Evolutionary conservation across 2,888 invertebrate genomes (phyloP), one percentile per base, ranked within the genome.

Genomic region (Subacronicta megacephala): DNA sequence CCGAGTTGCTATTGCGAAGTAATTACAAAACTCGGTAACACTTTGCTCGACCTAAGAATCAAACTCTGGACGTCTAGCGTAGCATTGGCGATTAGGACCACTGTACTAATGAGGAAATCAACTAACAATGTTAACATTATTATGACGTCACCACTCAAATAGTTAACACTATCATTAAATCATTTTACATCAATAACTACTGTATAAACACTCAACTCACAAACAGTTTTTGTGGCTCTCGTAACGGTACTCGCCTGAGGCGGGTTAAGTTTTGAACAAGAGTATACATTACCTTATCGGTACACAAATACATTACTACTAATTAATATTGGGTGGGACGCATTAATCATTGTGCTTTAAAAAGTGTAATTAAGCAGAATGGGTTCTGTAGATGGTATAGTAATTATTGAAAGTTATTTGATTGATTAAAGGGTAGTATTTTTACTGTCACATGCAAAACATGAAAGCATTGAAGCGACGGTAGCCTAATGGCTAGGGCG

Each of bases 251-350:
- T 49, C 7, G 71, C 67, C 60, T 9, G 18, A 20, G 42, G 67
- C 53, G 1, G 10, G 23, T 13, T 51, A 46, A 42, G 26, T 17
- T 43, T 40, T 18, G 35, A 45, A 51, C 47, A 41, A 43, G 42
- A 54, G 50, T 71, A 75, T 67, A 64, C 63, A 70, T 68, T 77
- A 64, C 72, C 66, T 73, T 71, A 71, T 68, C 62, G 37, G 44
- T 42, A 44, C 53, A 20, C 57, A 64, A 64, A 76, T 59, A 61
- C 63, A 75, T 68, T 70, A 61, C 29, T 33, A 64, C 66, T 71
- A 71, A 77, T 73, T 77, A 75, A 77, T 77, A 62, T 75, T 67
- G 47, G 46, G 44, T 45, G 47, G 47, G 33, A 31, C 41, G 16
- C 62, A 73, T 71, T 47, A 31, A 57, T 76, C 62, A 70, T 49